These are phyloP conservation scores for Gadopsis marmoratus DNA, from an alignment of 2,797 vertebrate genomes.

Conservation along the genomic window DNA sequence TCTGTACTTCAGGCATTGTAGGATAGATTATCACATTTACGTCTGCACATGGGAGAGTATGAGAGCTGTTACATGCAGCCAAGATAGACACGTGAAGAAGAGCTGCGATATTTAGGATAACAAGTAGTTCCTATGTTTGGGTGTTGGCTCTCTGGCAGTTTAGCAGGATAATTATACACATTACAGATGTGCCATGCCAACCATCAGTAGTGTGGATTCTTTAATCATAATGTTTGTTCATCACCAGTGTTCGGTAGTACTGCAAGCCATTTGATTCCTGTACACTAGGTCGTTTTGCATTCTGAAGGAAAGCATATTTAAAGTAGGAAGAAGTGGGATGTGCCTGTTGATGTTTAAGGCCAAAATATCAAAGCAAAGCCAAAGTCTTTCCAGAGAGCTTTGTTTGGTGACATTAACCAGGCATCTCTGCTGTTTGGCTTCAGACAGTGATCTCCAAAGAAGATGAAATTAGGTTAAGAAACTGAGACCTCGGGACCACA, in stretches of 20 bases:
- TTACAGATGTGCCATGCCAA: slow-evolving; percentile 13
- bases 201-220: slow-evolving; percentile 4
- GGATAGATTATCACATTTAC: slow-evolving; percentile 12
- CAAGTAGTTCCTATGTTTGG: slow-evolving; percentile 35
- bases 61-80: slow-evolving; percentile 29
- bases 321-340: background rate
- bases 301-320: background rate
- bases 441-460: slow-evolving; percentile 16
- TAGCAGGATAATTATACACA: slow-evolving; percentile 54
- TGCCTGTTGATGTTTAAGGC: slow-evolving; percentile 7
- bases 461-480: slow-evolving; percentile 17
- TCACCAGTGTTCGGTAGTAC: background rate
- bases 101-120: slow-evolving; percentile 46
- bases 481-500: background rate
- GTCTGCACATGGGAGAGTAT: background rate
- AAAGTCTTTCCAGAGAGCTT: slow-evolving; percentile 4
- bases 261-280: background rate
- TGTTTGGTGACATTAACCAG: slow-evolving; percentile 35
- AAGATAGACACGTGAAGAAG: slow-evolving; percentile 31
- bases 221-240: slow-evolving; percentile 30
- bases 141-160: slow-evolving; percentile 52
- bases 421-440: slow-evolving; percentile 20
- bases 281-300: slow-evolving; percentile 1
- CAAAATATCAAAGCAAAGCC: slow-evolving; percentile 11
- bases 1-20: slow-evolving; percentile 2